Evolutionary conservation across 2,113 vertebrate genomes (phyloP), one percentile per base, ranked within the genome.

Genomic region (Myotis davidii): DNA sequence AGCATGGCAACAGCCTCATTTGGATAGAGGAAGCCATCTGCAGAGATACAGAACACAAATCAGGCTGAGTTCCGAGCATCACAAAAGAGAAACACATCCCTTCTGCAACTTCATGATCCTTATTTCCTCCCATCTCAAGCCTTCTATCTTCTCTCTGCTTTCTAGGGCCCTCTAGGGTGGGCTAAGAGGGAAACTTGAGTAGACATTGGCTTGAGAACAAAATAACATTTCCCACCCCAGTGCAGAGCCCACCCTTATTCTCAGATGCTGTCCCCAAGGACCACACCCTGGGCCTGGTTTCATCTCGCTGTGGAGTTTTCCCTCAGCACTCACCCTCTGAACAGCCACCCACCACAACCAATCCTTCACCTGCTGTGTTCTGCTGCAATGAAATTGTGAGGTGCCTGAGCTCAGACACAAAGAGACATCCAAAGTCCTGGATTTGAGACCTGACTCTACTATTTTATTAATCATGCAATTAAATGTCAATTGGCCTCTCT

Each of bases 21-120:
- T 88, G 92, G 85, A 39, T 85, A 79, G 87, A 90, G 94, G 76
- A 78, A 74, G 88, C 90, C 88, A 90, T 94, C 95, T 94, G 90
- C 50, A 84, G 56, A 94, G 90, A 74, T 64, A 56, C 17, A 91
- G 56, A 93, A n/a, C 70, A 20, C 84, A 91, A 95, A 90, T 67
- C 52, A 94, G 73, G 37, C 96, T 84, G 45, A 72, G 78, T 85
- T 93, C 54, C 0, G 23, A 95, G 79, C 81, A 72, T 39, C 72
- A 29, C 11, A 73, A 93, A 90, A 72, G 39, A 34, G 52, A 79
- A 89, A 87, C 14, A 37, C 54, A 16, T 90, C 45, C 69, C 23
- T 91, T 92, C 76, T 48, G 82, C 88, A 93, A 70, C 52, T 77
- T 90, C 52, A 37, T 70, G 39, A 9, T 52, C 92, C 56, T 91